Evolutionary conservation across 2,113 vertebrate genomes (phyloP).

Genomic region (Bos javanicus): DNA sequence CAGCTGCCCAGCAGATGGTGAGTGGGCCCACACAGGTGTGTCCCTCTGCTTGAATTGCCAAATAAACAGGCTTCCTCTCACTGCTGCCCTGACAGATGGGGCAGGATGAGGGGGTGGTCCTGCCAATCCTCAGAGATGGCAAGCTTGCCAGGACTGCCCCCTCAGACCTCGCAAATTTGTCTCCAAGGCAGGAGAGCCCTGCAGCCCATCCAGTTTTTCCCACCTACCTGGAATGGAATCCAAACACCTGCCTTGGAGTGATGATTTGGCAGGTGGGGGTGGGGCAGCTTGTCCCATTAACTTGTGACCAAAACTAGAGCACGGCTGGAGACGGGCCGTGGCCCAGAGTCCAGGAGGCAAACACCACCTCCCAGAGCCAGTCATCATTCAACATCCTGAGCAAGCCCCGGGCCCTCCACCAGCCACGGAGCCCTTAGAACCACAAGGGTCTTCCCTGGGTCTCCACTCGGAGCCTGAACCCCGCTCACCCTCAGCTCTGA

Average conservation of each 20-base stretch:
- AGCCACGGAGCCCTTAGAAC: background rate
- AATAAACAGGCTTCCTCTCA: background rate
- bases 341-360: background rate
- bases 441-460: background rate
- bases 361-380: background rate
- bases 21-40: background rate
- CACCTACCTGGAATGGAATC: background rate
- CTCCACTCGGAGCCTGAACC: background rate
- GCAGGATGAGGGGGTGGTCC: background rate
- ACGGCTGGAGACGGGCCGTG: background rate
- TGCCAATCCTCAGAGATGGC: background rate
- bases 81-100: background rate
- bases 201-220: background rate
- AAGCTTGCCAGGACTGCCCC: background rate
- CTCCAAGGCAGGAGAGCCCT: background rate
- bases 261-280: background rate
- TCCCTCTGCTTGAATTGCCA: background rate
- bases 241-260: background rate
- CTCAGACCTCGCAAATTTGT: rapidly evolving
- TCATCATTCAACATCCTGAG: background rate
- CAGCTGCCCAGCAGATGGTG: background rate
- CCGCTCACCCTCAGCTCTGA: background rate
- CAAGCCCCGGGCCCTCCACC: background rate
- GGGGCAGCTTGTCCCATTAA: background rate
- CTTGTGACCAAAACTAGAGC: slow-evolving; percentile 50